Base-by-base conservation (phyloP, 2,888 invertebrate genomes). In the Hemistola chrysoprasaria region DNA sequence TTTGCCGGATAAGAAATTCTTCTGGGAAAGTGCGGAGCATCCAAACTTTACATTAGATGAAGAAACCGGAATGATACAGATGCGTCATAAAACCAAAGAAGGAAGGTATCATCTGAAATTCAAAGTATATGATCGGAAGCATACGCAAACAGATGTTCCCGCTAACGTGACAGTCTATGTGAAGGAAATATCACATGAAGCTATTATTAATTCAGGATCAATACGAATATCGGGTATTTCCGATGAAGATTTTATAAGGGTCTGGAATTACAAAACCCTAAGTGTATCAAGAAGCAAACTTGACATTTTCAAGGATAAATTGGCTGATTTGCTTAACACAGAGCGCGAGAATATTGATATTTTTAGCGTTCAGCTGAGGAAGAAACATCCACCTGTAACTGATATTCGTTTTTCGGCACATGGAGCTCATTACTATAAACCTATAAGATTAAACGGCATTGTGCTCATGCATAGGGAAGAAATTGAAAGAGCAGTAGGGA, bases 111-210 rank as follows among this genome's bases (percentile, higher is more conserved):
- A 95, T 64, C 80, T 96, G 33, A 91, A 92, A 50, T 95, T 95
- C 66, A 96, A 93, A 86, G 98, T 98, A 0, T 97, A 96, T 74
- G 98, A 98, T 81, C 91, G 97, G 34, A 97, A 97, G 73, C 97
- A 98, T 71, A 97, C 98, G 0, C 97, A 98, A 78, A 96, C 95
- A 0, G 97, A 98, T 77, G 97, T 98, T 0, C 95, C 95, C 0
- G 98, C 98, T n/a, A 98, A 98, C 76, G 98, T 99, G 0, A 96
- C 97, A 0, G 97, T 99, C 0, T 95, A 94, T 5, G 97, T 99
- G 0, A 94, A 96, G 71, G 97, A 96, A 75, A 97, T 99, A 64
- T 95, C 97, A 0, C 96, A 98, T 65, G 98, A 98, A 62, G 98
- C 98, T 8, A 96, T 99, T 8, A 91, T 96, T 31, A 98, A 98